Evolutionary conservation across 23 tunicate genomes (phyloP).

Genomic region (Clavelina lepadiformis): DNA sequence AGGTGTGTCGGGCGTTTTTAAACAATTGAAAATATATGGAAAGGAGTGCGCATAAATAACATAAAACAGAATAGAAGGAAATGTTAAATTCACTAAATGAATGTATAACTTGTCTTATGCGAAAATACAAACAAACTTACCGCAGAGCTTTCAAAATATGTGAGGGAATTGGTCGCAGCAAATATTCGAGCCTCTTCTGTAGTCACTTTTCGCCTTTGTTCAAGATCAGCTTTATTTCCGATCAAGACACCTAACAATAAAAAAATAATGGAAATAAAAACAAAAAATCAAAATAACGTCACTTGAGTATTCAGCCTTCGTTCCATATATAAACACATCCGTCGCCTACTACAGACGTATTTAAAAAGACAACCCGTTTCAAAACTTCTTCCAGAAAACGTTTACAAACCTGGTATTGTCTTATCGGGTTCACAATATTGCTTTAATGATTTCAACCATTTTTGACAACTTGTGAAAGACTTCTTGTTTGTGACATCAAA

Average conservation of each 20-base stretch:
- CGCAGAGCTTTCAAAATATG: constrained; percentile 78
- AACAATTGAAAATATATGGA: not conserved
- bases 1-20: not conserved
- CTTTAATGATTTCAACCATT: constrained; percentile 56
- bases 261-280: not conserved
- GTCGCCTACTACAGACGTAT: no score
- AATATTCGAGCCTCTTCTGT: constrained; percentile 37
- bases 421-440: constrained; percentile 42
- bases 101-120: no score
- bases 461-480: constrained; percentile 49
- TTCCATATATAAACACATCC: no score
- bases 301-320: not conserved
- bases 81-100: not conserved
- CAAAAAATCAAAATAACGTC: not conserved
- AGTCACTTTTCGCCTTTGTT: constrained; percentile 33
- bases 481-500: constrained; percentile 67
- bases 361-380: no score
- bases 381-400: no score
- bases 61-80: not conserved
- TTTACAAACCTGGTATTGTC: constrained; percentile 45
- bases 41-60: no score
- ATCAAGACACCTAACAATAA: constrained; percentile 40
- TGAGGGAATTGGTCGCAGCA: constrained; percentile 37
- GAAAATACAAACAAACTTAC: constrained; percentile 27
- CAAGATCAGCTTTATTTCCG: constrained; percentile 73